Conservation (phyloP, 2,113 vertebrate genomes). For the Poeciliopsis turrubarensis region DNA sequence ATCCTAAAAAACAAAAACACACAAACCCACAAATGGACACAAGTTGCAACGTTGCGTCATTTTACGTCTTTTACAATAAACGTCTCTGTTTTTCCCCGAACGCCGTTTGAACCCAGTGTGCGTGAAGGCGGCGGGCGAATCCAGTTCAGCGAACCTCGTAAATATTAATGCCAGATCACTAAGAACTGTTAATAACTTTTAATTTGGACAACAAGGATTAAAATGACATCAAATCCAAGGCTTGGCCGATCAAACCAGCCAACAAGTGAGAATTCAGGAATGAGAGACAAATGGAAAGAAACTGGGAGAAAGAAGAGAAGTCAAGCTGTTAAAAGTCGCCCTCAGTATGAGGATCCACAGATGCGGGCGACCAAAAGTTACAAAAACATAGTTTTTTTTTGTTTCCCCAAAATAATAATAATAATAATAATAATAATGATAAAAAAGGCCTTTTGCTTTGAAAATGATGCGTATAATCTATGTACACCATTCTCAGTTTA, state of each 20-base stretch:
- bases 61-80: background rate
- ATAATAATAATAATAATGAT: no score
- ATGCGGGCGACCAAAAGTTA: constrained; percentile 76
- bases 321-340: constrained; percentile 68
- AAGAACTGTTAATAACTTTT: constrained; percentile 76
- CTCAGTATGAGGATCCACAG: constrained; percentile 78
- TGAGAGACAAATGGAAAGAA: constrained; percentile 63
- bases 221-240: constrained; percentile 78
- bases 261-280: constrained; percentile 63
- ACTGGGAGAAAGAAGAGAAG: constrained; percentile 49
- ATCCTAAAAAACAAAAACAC: no score
- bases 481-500: constrained; percentile 76
- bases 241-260: constrained; percentile 68
- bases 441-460: constrained; percentile 77
- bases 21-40: no score
- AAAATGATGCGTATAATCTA: constrained; percentile 78
- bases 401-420: constrained; percentile 51
- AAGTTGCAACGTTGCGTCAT: no score
- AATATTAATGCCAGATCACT: constrained; percentile 35
- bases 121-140: background rate
- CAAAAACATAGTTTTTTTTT: constrained; percentile 67
- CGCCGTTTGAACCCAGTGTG: background rate
- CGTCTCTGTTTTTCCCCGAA: no score
- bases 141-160: background rate
- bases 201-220: constrained; percentile 82